phyloP scores from a whole-genome alignment of 2,888 invertebrate genomes.

The Napeogenes sylphis region DNA sequence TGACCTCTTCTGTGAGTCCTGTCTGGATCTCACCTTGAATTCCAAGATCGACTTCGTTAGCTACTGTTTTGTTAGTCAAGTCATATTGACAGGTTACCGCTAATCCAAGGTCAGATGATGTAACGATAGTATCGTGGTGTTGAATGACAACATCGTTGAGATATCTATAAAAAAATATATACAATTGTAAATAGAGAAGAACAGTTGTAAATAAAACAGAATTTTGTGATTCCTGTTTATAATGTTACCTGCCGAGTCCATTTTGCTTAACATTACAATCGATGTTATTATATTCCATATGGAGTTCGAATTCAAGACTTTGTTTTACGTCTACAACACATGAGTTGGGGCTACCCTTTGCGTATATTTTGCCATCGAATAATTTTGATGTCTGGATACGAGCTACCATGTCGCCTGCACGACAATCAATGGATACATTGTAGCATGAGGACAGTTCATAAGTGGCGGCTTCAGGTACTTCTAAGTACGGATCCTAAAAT shows the following conservation, averaged over 20 bases:
- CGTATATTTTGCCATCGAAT: slow-evolving; percentile 96
- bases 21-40: slow-evolving; percentile 93
- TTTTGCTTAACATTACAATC: slow-evolving; percentile 95
- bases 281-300: slow-evolving; percentile 94
- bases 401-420: slow-evolving; percentile 94
- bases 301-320: slow-evolving; percentile 92
- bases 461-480: slow-evolving; percentile 93
- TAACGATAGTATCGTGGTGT: slow-evolving; percentile 96
- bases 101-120: slow-evolving; percentile 93
- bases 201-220: not conserved
- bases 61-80: slow-evolving; percentile 94
- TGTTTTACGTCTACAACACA: slow-evolving; percentile 93
- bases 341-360: slow-evolving; percentile 94
- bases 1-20: slow-evolving; percentile 91
- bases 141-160: slow-evolving; percentile 96
- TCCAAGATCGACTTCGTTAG: slow-evolving; percentile 93
- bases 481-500: slow-evolving; percentile 88
- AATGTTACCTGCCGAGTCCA: slow-evolving; percentile 82
- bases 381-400: slow-evolving; percentile 93
- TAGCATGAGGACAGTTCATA: slow-evolving; percentile 96
- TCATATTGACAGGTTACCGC: slow-evolving; percentile 97
- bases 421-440: slow-evolving; percentile 95
- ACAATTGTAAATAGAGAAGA: slow-evolving; percentile 1
- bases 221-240: not conserved
- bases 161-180: slow-evolving; percentile 70